Base-by-base conservation (phyloP, 64 coral and sea anemone genomes). In the Anthopleura sola region DNA sequence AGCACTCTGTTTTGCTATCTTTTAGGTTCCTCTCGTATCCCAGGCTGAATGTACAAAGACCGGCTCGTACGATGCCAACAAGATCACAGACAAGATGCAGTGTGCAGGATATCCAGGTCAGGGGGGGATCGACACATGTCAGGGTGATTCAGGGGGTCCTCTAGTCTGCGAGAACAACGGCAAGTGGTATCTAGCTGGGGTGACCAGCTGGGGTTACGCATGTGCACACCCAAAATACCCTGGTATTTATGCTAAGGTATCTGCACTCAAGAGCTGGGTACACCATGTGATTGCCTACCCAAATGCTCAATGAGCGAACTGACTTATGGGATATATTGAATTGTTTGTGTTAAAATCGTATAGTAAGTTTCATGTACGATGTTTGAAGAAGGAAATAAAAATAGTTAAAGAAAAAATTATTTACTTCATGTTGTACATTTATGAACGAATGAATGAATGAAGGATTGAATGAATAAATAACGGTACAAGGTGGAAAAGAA, bases 111-210 rank as follows among this genome's bases (percentile, higher is more conserved):
- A 88, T 60, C 82, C 83, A 4, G 88, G 38, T 24, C 10, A 91
- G 62, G 93, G 93, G n/a, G 93, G 93, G 0, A 49, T 88, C 19
- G 93, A 95, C 49, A 57, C 90, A 8, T 95, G 93, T 32, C 93
- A 95, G 78, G 93, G 93, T 1, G 93, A 95, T 60, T 91, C 89
- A 3, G 93, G 93, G 13, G 93, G 93, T 36, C 93, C 93, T 69
- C 75, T 95, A 18, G 93, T 95, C 24, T 95, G 93, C 40, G 83
- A 92, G 33, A 75, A 91, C 31, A 89, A 83, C 38, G 87, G 87
- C 51, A 92, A 66, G 10, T 95, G 93, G 93, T 92, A 91, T 76
- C 86, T 95, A 18, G 74, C 92, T 32, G 93, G 93, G 4, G 93
- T 84, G 3, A 95, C 93, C 14, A 95, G 93, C 83, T 95, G 93